Conservation (phyloP, 1,140 invertebrate genomes). For the Heliothis virescens region DNA sequence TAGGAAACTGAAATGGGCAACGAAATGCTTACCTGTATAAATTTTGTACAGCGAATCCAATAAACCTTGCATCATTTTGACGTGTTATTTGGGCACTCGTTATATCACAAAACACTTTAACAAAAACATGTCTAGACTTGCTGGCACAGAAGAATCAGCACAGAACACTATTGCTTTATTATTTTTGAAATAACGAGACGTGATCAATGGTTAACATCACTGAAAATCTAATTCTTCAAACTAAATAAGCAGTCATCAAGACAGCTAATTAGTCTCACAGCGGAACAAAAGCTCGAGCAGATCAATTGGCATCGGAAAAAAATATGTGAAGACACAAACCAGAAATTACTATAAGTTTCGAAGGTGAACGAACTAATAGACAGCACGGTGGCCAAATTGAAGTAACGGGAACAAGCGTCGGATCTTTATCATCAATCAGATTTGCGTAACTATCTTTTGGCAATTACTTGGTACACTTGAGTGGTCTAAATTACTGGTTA, state of each 20-base stretch:
- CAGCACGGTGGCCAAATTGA: conserved; percentile 80
- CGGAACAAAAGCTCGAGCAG: conserved; percentile 51
- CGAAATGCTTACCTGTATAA: conserved; percentile 73
- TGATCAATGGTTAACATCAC: conserved; percentile 62
- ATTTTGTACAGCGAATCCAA: conserved; percentile 81
- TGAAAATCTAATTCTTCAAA: conserved; percentile 53
- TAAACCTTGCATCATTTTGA: conserved; percentile 83
- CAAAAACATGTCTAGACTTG: conserved; percentile 53
- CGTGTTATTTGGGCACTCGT: conserved; percentile 57
- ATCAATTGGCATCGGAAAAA: conserved; percentile 48
- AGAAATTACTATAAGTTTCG: conserved; percentile 62
- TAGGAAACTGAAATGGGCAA: conserved; percentile 1
- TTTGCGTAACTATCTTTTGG: conserved; percentile 84
- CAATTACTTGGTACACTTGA: conserved; percentile 76
- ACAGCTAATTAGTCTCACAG: conserved; percentile 58
- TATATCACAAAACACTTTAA: conserved; percentile 59
- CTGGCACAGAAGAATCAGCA: conserved; percentile 55
- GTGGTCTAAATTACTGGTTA: conserved; percentile 64
- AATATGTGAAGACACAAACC: conserved; percentile 55
- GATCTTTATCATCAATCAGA: conserved; percentile 85
- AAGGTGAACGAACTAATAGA: conserved; percentile 77
- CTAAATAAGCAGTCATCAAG: conserved; percentile 48
- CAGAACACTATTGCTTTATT: conserved; percentile 74
- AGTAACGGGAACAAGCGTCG: conserved; percentile 78
- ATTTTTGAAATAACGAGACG: conserved; percentile 69